Conservation (phyloP, 2,113 vertebrate species). For the Hipposideros armiger region DNA sequence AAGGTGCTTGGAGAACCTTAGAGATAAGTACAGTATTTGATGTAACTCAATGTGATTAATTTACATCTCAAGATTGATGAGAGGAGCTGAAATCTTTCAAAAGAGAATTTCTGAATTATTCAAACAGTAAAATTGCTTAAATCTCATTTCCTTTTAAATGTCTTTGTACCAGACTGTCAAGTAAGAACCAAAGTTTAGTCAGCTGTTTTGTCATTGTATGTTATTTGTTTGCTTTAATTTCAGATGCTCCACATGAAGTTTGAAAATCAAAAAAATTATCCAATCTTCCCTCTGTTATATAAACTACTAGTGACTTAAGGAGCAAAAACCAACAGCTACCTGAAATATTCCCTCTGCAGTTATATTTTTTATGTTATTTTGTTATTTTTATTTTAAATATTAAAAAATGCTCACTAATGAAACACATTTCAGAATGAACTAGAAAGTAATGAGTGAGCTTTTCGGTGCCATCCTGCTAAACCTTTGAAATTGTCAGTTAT, state of each 20-base stretch:
- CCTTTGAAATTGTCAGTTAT: constrained; percentile 59
- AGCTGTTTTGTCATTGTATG: neutral
- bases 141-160: constrained; percentile 16
- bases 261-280: constrained; percentile 10
- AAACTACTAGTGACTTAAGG: constrained; percentile 21
- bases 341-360: neutral
- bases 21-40: neutral
- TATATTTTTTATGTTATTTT: neutral
- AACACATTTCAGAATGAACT: neutral
- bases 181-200: neutral
- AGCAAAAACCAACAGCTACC: neutral
- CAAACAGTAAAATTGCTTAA: constrained; percentile 13
- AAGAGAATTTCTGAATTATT: neutral
- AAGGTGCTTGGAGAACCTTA: neutral
- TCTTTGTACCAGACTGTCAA: neutral
- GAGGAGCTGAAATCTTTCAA: neutral
- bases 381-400: constrained; percentile 17
- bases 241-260: neutral
- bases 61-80: neutral
- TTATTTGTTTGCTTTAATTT: neutral
- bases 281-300: neutral
- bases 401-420: neutral
- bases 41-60: neutral
- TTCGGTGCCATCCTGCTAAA: constrained; percentile 29
- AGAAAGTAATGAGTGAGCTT: neutral